Evolutionary conservation across 2,888 invertebrate genomes (phyloP).

Genomic region (Thysanoteuthis rhombus): DNA sequence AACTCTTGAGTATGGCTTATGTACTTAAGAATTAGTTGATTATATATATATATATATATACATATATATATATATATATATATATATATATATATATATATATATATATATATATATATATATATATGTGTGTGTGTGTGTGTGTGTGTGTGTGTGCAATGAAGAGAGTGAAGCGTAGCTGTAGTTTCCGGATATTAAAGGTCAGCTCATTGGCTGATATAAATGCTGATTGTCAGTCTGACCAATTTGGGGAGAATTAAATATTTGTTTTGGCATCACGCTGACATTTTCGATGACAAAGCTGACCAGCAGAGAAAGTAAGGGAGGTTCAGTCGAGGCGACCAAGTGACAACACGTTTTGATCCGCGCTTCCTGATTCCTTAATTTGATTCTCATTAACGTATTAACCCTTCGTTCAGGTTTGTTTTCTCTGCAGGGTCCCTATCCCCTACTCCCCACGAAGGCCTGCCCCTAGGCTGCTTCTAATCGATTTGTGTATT

Average conservation of each 20-base stretch:
- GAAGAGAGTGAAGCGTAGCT: neutral
- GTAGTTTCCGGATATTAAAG: neutral
- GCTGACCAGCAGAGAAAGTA: neutral
- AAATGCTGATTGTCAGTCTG: neutral
- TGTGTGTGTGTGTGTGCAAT: neutral
- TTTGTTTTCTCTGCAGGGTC: neutral
- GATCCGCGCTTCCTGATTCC: neutral
- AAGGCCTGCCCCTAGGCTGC: too few relatives aligned
- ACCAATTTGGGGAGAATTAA: neutral
- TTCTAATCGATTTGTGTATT: too few relatives aligned
- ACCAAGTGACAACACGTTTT: slow-evolving; percentile 12
- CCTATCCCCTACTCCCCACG: too few relatives aligned
- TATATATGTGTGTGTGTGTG: neutral
- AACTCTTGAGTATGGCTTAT: too few relatives aligned
- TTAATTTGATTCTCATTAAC: neutral
- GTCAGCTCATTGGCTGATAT: neutral
- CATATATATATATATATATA: neutral
- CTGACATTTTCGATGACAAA: neutral
- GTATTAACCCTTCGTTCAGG: neutral
- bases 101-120: neutral
- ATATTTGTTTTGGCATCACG: neutral
- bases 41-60: neutral
- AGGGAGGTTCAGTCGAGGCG: neutral
- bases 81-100: neutral
- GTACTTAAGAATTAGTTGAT: too few relatives aligned